Conservation (phyloP, 2,797 vertebrate genomes). For the Presbytis comata region DNA sequence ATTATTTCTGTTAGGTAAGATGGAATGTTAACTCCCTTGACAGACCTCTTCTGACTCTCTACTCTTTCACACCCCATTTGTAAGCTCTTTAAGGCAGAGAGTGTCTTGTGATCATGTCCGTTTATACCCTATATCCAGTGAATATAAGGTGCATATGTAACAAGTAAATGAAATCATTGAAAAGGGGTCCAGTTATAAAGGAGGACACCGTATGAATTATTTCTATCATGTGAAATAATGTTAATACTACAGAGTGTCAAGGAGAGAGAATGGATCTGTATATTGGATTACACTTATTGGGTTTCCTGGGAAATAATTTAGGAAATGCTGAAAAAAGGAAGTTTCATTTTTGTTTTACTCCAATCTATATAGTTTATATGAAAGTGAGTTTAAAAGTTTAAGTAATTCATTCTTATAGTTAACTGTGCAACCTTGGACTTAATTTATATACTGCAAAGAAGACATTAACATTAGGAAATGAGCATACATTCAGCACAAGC, state of each 20-base stretch:
- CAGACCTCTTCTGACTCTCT: background rate
- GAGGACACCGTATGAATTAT: background rate
- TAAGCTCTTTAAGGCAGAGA: background rate
- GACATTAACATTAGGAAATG: slow-evolving; percentile 1
- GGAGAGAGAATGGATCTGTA: background rate
- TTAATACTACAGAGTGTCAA: background rate
- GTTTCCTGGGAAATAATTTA: slow-evolving; percentile 13
- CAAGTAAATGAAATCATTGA: background rate
- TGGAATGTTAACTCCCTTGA: background rate
- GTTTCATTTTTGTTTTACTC: slow-evolving; percentile 38
- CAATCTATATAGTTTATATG: background rate
- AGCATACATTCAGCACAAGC: background rate
- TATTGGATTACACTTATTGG: background rate
- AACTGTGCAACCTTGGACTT: background rate
- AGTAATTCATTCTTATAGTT: background rate
- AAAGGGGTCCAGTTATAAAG: background rate
- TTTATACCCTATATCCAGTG: background rate
- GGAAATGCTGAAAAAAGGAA: slow-evolving; percentile 28
- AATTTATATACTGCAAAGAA: background rate
- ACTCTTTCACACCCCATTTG: background rate
- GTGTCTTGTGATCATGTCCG: background rate
- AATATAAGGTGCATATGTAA: slow-evolving; percentile 1
- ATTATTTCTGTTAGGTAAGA: background rate
- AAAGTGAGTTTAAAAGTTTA: slow-evolving; percentile 27
- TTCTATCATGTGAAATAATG: background rate